Evolutionary conservation across 2,888 invertebrate genomes (phyloP).

Genomic region (Oscheius sp.): DNA sequence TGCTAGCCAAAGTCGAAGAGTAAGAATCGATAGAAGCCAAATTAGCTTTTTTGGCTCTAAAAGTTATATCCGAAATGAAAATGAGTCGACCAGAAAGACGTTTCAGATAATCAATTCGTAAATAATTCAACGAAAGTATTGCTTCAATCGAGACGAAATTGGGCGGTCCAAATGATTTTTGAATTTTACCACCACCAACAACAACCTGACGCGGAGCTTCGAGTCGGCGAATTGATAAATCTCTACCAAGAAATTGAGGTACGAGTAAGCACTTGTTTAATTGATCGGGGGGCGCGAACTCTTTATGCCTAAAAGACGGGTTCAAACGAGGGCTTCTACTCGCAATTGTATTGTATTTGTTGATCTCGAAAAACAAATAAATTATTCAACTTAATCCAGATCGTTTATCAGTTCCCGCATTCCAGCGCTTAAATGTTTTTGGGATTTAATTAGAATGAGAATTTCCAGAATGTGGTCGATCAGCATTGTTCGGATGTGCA

Average conservation of each 20-base stretch:
- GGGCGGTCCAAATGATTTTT: slow-evolving; percentile 57
- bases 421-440: no score
- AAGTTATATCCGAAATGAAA: not conserved
- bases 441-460: no score
- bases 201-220: slow-evolving; percentile 49
- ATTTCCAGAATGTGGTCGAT: slow-evolving; percentile 55
- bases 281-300: not conserved
- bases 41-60: no score
- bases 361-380: slow-evolving; percentile 4
- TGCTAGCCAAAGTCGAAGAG: no score
- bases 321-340: not conserved
- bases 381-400: not conserved
- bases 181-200: slow-evolving; percentile 45
- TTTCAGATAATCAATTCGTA: slow-evolving; percentile 59
- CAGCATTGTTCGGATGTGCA: slow-evolving; percentile 64
- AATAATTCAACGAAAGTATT: slow-evolving; percentile 38
- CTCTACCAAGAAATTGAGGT: slow-evolving; percentile 65
- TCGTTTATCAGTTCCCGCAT: not conserved
- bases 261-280: not conserved
- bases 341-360: not conserved
- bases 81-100: not conserved
- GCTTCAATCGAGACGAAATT: slow-evolving; percentile 54
- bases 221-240: slow-evolving; percentile 60
- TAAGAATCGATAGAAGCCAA: no score
- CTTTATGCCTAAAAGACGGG: not conserved